Evolutionary conservation across 2,888 invertebrate genomes (phyloP).

Genomic region (Syritta pipiens): DNA sequence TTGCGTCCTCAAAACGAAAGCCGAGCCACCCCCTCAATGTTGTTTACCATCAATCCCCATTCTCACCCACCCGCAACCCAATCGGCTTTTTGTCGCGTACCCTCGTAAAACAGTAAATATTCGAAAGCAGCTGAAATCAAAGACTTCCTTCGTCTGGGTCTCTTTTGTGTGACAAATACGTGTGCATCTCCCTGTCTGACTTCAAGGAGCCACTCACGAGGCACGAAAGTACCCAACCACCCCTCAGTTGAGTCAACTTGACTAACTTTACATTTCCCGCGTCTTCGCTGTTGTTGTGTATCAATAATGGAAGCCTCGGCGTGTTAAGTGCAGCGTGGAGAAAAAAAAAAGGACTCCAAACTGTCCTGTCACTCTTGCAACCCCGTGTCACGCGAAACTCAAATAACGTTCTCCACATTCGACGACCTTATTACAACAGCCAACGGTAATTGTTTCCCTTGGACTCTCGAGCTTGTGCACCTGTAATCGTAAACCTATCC

Average conservation of each 20-base stretch:
- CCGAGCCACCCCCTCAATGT: no score
- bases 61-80: no score
- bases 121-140: constrained; percentile 30
- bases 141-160: constrained; percentile 20
- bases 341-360: no score
- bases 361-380: not conserved
- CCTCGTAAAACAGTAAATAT: no score
- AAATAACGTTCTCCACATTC: constrained; percentile 61
- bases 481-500: constrained; percentile 58
- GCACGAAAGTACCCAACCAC: constrained; percentile 17
- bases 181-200: constrained; percentile 60
- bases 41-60: no score
- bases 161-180: constrained; percentile 55
- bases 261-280: not conserved
- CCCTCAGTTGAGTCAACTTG: constrained; percentile 16
- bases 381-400: constrained; percentile 62
- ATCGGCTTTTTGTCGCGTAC: no score
- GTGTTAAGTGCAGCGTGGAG: constrained; percentile 40
- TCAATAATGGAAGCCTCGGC: constrained; percentile 32
- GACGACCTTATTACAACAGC: constrained; percentile 52
- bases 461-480: no score
- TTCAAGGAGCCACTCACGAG: constrained; percentile 52
- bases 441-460: constrained; percentile 61
- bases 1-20: no score
- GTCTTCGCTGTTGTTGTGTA: not conserved